These are phyloP conservation scores for Pristionchus arcanus DNA, from an alignment of 2,888 invertebrate genomes.

Conservation along the genomic window DNA sequence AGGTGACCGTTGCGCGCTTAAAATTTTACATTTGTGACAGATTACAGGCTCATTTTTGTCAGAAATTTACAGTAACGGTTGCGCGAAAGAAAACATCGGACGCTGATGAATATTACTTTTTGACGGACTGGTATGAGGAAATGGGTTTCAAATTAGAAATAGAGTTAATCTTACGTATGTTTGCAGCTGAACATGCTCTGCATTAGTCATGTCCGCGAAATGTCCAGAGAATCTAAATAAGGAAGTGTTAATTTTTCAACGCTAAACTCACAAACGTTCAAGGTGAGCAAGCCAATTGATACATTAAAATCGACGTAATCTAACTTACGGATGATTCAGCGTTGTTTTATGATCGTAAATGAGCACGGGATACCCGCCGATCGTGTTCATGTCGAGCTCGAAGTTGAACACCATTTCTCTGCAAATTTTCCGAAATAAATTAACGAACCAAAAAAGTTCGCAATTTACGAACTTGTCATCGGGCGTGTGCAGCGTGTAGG, in stretches of 20 bases:
- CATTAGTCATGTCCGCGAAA: not conserved
- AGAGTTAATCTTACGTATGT: not conserved
- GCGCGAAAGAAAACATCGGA: too few species aligned
- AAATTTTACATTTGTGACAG: too few species aligned
- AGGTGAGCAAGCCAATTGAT: not conserved
- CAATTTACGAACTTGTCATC: not conserved
- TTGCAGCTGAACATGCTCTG: not conserved
- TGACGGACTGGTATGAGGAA: not conserved
- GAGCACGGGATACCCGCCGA: not conserved
- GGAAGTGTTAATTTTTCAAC: not conserved
- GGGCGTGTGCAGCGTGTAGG: not conserved
- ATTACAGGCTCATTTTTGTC: too few species aligned
- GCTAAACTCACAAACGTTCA: not conserved
- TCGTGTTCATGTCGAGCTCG: not conserved
- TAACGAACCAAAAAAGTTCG: not conserved
- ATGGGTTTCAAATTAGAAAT: not conserved
- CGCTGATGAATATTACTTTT: not conserved
- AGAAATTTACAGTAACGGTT: too few species aligned
- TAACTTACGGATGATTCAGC: not conserved
- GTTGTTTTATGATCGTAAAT: not conserved
- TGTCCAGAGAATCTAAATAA: not conserved
- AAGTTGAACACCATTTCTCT: not conserved
- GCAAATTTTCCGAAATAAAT: not conserved
- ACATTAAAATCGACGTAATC: too few species aligned
- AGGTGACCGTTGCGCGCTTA: not conserved